Conservation (phyloP, 2,888 invertebrate genomes). For the Mythimna loreyi region DNA sequence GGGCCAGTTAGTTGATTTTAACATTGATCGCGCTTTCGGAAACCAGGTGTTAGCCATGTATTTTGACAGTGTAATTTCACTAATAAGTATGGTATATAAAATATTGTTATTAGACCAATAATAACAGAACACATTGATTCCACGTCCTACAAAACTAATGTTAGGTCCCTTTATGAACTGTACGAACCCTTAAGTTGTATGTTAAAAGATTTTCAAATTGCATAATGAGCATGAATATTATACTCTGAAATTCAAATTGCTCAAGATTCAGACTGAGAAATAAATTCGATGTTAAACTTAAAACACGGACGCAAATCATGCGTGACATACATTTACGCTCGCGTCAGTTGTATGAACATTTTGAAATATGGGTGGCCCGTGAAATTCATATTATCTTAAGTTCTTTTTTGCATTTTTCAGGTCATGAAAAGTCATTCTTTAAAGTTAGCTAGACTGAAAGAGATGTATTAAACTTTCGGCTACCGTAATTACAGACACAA, state of each 20-base stretch:
- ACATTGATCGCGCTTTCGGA: too few species aligned
- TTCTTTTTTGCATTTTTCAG: too few species aligned
- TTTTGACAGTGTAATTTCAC: conserved; percentile 25
- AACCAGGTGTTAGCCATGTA: conserved; percentile 3
- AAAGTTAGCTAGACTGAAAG: too few species aligned
- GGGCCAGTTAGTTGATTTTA: too few species aligned
- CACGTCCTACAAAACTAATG: conserved; percentile 9
- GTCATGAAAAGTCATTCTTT: too few species aligned
- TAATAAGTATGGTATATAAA: conserved; percentile 22
- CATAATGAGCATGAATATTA: conserved; percentile 1
- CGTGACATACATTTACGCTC: not conserved
- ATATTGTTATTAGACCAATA: conserved; percentile 33
- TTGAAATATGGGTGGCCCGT: too few species aligned
- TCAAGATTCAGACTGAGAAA: conserved; percentile 1
- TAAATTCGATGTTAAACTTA: conserved; percentile 13
- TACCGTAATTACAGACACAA: too few species aligned
- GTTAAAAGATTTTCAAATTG: not conserved
- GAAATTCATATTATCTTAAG: too few species aligned
- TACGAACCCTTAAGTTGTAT: not conserved
- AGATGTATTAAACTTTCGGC: too few species aligned
- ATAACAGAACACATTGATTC: conserved; percentile 32
- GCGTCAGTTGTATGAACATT: not conserved
- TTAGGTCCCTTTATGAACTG: not conserved
- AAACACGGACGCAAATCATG: not conserved
- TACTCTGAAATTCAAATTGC: conserved; percentile 34